Evolutionary conservation across 1,140 invertebrate species (phyloP).

Genomic region (Drosophila pectinifera): DNA sequence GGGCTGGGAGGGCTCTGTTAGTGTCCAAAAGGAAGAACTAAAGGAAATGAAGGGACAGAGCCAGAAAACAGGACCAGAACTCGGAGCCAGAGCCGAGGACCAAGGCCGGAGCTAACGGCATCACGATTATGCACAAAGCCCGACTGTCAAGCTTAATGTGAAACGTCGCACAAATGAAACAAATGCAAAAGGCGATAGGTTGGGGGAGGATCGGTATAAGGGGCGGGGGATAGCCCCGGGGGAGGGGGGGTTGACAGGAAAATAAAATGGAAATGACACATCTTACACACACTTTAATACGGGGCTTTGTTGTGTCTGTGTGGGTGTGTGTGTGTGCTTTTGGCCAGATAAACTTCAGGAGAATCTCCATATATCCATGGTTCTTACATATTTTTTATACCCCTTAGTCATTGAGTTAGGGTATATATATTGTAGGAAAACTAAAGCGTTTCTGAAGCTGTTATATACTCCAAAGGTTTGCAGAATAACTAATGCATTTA

Average conservation of each 20-base stretch:
- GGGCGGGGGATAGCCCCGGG: background rate
- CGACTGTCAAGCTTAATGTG: constrained; percentile 75
- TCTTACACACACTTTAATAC: constrained; percentile 41
- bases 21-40: constrained; percentile 17
- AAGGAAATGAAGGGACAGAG: constrained; percentile 11
- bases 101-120: constrained; percentile 68
- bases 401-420: background rate
- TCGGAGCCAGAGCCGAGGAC: constrained; percentile 10
- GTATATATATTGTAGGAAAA: background rate
- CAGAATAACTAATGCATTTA: background rate
- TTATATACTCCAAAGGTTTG: too few species aligned
- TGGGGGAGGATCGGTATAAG: constrained; percentile 6
- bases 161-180: constrained; percentile 76
- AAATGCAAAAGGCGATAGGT: constrained; percentile 63
- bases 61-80: background rate
- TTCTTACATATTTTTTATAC: constrained; percentile 4
- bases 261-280: constrained; percentile 49
- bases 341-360: constrained; percentile 23
- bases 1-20: background rate
- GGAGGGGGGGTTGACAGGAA: background rate
- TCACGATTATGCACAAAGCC: constrained; percentile 80
- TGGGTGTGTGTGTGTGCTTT: constrained; percentile 20
- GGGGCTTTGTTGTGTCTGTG: constrained; percentile 10
- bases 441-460: background rate
- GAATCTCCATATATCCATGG: constrained; percentile 28